phyloP scores from a whole-genome alignment of 1,140 invertebrate genomes.

The Panagrolaimus sp. region DNA sequence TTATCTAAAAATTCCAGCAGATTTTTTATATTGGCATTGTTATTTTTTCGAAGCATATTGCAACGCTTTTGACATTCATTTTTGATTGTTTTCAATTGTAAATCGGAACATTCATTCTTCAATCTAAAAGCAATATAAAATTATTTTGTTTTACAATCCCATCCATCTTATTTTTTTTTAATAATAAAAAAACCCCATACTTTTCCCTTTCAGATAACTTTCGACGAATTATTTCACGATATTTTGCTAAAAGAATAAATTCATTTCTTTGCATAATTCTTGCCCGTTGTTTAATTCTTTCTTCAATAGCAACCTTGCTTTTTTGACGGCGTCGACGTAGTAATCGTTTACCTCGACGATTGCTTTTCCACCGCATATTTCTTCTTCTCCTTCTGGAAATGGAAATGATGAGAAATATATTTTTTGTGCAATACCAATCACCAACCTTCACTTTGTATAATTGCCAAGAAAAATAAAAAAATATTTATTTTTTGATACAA shows the following conservation, averaged over 20 bases:
- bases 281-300: neutral
- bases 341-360: conserved; percentile 5
- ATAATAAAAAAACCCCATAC: neutral
- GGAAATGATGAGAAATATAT: too few relatives aligned
- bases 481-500: too few relatives aligned
- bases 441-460: too few relatives aligned
- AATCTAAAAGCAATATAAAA: neutral
- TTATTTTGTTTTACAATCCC: neutral
- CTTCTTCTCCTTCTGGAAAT: too few relatives aligned
- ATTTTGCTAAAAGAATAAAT: neutral
- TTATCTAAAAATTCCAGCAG: neutral
- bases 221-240: conserved; percentile 4
- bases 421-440: too few relatives aligned
- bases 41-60: neutral
- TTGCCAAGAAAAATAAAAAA: too few relatives aligned
- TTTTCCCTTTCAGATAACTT: neutral
- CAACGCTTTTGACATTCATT: neutral
- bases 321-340: neutral
- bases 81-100: neutral
- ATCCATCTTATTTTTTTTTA: too few relatives aligned
- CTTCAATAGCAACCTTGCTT: neutral
- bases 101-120: neutral
- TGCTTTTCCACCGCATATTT: conserved; percentile 5
- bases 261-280: conserved; percentile 3
- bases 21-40: neutral